Conservation (phyloP, 2,888 invertebrate genomes). For the Phlogophora meticulosa region DNA sequence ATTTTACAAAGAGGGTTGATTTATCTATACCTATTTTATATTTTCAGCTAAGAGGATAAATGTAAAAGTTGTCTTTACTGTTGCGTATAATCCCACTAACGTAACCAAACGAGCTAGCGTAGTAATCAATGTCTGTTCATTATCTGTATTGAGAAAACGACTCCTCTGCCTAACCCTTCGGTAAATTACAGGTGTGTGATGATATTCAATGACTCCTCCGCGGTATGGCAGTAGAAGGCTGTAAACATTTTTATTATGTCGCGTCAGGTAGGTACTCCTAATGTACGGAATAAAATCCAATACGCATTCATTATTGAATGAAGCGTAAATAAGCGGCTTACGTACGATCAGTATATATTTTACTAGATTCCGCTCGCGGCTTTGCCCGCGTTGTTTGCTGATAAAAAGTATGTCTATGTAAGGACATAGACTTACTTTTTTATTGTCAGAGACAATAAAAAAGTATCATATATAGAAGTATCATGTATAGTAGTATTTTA, state of each 20-base stretch:
- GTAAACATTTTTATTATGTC: not conserved
- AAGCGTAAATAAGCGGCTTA: conserved; percentile 36
- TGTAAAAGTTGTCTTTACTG: not conserved
- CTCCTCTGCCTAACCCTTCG: no score
- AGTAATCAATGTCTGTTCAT: not conserved
- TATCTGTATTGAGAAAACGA: not conserved
- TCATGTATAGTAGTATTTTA: no score
- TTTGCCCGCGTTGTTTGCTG: no score
- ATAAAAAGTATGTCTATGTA: no score
- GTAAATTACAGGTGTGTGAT: no score
- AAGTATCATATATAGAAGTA: no score
- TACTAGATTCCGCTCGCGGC: no score
- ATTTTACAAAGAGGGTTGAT: conserved; percentile 24
- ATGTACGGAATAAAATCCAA: conserved; percentile 16
- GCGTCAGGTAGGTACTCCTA: not conserved
- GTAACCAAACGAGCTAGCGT: not conserved
- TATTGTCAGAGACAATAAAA: no score
- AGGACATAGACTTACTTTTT: no score
- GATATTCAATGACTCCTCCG: no score
- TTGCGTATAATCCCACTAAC: not conserved
- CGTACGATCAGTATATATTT: conserved; percentile 24
- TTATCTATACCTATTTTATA: conserved; percentile 26
- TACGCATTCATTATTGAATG: conserved; percentile 26
- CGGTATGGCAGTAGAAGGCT: not conserved
- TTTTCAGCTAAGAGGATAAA: not conserved